phyloP scores from a whole-genome alignment of 2,888 invertebrate species.

The Lasioglossum leucozonium region DNA sequence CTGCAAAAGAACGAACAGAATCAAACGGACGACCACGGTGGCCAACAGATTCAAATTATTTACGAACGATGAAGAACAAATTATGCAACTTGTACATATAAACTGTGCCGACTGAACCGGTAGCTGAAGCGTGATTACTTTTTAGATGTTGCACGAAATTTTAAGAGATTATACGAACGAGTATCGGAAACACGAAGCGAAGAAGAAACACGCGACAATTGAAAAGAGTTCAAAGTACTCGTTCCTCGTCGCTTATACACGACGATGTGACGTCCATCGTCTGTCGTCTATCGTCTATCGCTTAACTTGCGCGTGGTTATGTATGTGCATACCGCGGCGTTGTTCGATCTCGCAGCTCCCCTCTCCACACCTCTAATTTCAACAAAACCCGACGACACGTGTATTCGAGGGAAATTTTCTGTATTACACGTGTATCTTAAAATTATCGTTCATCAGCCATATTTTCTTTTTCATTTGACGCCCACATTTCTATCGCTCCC shows the following conservation, averaged over 20 bases:
- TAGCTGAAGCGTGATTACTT: not conserved
- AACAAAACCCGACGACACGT: slow-evolving; percentile 57
- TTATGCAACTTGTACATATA: no score
- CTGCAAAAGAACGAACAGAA: not conserved
- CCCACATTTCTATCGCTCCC: slow-evolving; percentile 22
- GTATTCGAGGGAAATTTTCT: slow-evolving; percentile 49
- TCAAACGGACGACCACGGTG: not conserved
- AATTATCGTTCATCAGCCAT: slow-evolving; percentile 65
- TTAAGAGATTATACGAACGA: not conserved
- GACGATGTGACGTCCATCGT: not conserved
- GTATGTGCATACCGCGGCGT: not conserved
- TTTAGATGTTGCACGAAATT: not conserved
- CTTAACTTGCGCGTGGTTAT: no score
- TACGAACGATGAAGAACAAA: not conserved
- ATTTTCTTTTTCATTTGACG: slow-evolving; percentile 37
- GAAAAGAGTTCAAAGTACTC: not conserved
- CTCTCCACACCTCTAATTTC: not conserved
- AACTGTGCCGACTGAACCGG: not conserved
- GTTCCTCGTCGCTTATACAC: not conserved
- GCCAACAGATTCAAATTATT: not conserved
- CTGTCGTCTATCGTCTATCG: no score
- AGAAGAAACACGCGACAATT: not conserved
- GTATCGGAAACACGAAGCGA: not conserved
- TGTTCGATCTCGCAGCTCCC: not conserved
- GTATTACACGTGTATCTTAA: slow-evolving; percentile 67